phyloP scores from a whole-genome alignment of 2,797 vertebrate species.

The Artibeus lituratus region DNA sequence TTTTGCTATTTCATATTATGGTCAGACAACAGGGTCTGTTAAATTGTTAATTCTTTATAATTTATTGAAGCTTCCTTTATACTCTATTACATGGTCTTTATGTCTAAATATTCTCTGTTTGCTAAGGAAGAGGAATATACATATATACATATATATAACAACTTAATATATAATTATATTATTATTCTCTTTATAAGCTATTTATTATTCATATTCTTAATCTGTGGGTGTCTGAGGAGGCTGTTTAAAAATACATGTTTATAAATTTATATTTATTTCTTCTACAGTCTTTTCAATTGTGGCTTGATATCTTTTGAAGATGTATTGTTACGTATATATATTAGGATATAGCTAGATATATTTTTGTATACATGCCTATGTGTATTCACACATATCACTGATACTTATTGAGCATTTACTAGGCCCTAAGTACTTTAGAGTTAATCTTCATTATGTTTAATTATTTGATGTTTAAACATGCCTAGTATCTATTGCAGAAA shows the following conservation, averaged over 20 bases:
- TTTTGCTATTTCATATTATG: neutral
- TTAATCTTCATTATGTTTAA: neutral
- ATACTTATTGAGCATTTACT: neutral
- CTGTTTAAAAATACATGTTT: neutral
- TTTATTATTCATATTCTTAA: neutral
- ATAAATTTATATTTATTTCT: neutral
- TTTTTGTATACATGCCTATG: neutral
- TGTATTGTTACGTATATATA: neutral
- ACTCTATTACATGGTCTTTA: neutral
- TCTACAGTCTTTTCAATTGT: neutral
- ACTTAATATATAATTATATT: neutral
- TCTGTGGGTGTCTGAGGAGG: neutral
- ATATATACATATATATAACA: neutral
- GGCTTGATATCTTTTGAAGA: neutral
- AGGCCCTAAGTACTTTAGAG: neutral
- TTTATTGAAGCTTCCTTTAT: neutral
- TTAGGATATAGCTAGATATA: neutral
- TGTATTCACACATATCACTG: neutral
- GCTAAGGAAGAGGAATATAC: neutral
- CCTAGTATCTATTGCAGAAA: neutral
- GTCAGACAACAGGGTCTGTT: neutral
- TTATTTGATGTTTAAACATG: neutral
- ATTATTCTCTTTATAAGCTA: neutral
- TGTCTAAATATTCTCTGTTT: neutral
- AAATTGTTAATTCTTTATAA: neutral